Conservation (phyloP, 2,888 invertebrate genomes). For the Kuschelorhynchus macadamiae region DNA sequence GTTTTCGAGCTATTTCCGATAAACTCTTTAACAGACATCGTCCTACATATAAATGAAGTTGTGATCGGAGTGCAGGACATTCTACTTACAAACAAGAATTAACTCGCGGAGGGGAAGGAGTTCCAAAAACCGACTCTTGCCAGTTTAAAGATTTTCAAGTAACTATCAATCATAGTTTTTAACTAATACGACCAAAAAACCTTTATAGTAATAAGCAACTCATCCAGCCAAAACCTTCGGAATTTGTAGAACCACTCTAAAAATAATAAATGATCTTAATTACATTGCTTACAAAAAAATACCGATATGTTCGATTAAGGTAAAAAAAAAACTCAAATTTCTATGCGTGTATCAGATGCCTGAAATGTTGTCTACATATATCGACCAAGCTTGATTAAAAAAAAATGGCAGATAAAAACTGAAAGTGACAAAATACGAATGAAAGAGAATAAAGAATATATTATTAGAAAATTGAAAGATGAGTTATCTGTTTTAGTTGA, state of each 20-base stretch:
- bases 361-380: conserved; percentile 28
- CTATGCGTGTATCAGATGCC: conserved; percentile 27
- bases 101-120: no score
- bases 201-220: neutral
- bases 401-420: conserved; percentile 28
- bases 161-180: conserved; percentile 1
- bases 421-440: conserved; percentile 17
- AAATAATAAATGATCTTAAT: conserved; percentile 1
- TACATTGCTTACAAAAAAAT: neutral
- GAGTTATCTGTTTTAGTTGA: conserved; percentile 16
- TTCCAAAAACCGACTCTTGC: neutral
- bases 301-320: conserved; percentile 6
- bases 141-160: neutral
- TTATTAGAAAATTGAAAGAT: conserved; percentile 15
- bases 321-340: conserved; percentile 17
- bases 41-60: no score
- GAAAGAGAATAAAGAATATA: conserved; percentile 21
- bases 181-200: neutral
- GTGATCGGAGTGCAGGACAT: no score
- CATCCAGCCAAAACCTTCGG: conserved; percentile 10
- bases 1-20: no score
- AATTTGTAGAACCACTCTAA: conserved; percentile 3
- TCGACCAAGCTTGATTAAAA: conserved; percentile 16
- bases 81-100: no score
- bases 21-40: no score